A percentile compares a stretch with the other conserved stretches of the same genome.
These are phyloP conservation scores for Myiopsitta monachus DNA, from an alignment of 2,113 vertebrate species.

Conservation along the genomic window DNA sequence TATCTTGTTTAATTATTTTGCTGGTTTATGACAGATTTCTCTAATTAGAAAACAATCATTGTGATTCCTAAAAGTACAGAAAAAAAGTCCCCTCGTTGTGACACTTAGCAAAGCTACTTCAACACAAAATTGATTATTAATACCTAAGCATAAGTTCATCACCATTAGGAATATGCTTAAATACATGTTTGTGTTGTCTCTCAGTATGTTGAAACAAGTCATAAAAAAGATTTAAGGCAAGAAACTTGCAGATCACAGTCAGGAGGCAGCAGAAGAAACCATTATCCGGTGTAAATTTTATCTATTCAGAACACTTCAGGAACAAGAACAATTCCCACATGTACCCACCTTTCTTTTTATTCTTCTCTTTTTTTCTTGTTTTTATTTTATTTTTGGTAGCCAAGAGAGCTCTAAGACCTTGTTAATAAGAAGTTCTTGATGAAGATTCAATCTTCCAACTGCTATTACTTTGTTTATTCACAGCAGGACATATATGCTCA, in stretches of 20 bases:
- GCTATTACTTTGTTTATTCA: background rate
- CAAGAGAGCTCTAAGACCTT: background rate
- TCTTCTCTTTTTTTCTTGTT: background rate
- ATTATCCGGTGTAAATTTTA: background rate
- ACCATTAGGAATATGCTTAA: background rate
- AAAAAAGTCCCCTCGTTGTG: rapidly evolving
- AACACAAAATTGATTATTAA: background rate
- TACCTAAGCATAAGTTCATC: background rate
- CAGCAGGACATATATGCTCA: background rate
- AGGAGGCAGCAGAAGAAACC: background rate
- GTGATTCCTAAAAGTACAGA: background rate
- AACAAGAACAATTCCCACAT: background rate
- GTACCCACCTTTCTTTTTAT: background rate
- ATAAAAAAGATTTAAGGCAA: background rate
- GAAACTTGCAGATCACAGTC: background rate
- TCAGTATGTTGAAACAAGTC: background rate
- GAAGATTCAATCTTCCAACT: background rate
- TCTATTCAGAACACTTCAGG: background rate
- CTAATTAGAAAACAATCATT: background rate
- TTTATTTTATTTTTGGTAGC: background rate
- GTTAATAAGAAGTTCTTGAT: background rate
- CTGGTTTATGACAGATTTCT: background rate
- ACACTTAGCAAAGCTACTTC: background rate
- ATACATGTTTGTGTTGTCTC: background rate
- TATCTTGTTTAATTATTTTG: background rate